These are phyloP conservation scores for Ephialtes manifestator DNA, from an alignment of 2,888 invertebrate genomes.

Conservation along the genomic window DNA sequence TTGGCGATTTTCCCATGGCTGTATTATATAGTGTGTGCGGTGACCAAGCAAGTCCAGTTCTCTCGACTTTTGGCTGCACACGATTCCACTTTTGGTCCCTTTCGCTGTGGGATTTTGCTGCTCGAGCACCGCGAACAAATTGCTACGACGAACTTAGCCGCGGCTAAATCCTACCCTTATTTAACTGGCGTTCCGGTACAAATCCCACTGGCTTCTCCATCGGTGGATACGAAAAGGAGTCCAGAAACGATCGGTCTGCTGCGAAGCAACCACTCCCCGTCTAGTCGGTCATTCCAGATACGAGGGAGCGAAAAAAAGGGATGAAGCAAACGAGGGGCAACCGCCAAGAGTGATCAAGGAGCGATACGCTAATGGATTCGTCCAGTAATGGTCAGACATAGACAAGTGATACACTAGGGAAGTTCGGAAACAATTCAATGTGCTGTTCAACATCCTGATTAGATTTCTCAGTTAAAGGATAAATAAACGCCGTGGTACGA, in stretches of 20 bases:
- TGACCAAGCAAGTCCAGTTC: constrained; percentile 57
- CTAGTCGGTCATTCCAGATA: constrained; percentile 18
- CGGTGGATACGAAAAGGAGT: constrained; percentile 3
- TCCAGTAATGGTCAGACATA: constrained; percentile 34
- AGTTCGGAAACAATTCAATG: constrained; percentile 8
- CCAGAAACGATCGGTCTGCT: not conserved
- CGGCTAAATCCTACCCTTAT: constrained; percentile 62
- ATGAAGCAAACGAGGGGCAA: constrained; percentile 12
- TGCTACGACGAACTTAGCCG: constrained; percentile 62
- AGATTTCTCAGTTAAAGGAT: not conserved
- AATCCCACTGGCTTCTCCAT: constrained; percentile 22
- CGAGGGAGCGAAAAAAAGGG: not conserved
- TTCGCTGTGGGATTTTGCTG: constrained; percentile 58
- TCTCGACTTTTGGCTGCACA: constrained; percentile 56
- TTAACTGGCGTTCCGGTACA: constrained; percentile 56
- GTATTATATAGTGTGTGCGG: constrained; percentile 37
- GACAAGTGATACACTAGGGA: constrained; percentile 6
- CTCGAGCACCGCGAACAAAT: constrained; percentile 66
- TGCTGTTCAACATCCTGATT: not conserved
- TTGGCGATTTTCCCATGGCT: constrained; percentile 32
- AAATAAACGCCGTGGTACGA: not conserved
- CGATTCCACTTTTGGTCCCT: constrained; percentile 10
- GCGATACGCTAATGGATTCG: constrained; percentile 62
- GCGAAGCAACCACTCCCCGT: constrained; percentile 1
- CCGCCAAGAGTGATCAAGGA: constrained; percentile 43